These are phyloP conservation scores for Anarrhichthys ocellatus DNA, from an alignment of 2,113 vertebrate species.

Conservation along the genomic window DNA sequence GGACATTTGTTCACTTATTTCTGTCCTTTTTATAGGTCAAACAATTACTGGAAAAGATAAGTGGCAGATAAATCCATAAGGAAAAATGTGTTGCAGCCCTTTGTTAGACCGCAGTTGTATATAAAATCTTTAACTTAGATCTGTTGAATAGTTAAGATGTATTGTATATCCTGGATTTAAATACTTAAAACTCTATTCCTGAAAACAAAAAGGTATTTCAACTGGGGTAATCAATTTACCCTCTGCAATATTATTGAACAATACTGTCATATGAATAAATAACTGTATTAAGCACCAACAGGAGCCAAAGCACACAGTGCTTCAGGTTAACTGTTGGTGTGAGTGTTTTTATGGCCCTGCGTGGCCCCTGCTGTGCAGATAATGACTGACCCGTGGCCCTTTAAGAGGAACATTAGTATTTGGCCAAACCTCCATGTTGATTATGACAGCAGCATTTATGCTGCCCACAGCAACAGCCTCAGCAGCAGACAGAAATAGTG, in stretches of 20 bases:
- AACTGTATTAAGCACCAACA: not conserved
- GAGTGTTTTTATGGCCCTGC: not conserved
- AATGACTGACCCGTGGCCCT: slow-evolving; percentile 53
- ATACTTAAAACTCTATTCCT: not conserved
- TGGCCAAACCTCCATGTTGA: slow-evolving; percentile 51
- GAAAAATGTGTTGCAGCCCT: not conserved
- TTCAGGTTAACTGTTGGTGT: not conserved
- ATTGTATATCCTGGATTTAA: too few species aligned
- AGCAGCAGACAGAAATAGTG: slow-evolving; percentile 62
- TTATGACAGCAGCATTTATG: slow-evolving; percentile 51
- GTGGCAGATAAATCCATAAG: not conserved
- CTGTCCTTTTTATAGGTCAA: not conserved
- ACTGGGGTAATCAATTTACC: not conserved
- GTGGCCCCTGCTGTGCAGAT: slow-evolving; percentile 48
- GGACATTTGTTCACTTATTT: not conserved
- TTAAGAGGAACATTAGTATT: slow-evolving; percentile 57
- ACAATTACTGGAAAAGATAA: not conserved
- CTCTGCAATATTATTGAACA: not conserved
- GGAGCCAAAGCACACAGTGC: not conserved
- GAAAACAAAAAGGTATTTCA: not conserved
- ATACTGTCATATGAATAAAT: not conserved
- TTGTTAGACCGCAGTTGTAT: not conserved
- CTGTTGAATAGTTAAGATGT: not conserved
- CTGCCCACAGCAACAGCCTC: slow-evolving; percentile 44
- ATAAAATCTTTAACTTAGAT: not conserved